phyloP scores from a whole-genome alignment of 2,797 vertebrate species.

The Alosa sapidissima region DNA sequence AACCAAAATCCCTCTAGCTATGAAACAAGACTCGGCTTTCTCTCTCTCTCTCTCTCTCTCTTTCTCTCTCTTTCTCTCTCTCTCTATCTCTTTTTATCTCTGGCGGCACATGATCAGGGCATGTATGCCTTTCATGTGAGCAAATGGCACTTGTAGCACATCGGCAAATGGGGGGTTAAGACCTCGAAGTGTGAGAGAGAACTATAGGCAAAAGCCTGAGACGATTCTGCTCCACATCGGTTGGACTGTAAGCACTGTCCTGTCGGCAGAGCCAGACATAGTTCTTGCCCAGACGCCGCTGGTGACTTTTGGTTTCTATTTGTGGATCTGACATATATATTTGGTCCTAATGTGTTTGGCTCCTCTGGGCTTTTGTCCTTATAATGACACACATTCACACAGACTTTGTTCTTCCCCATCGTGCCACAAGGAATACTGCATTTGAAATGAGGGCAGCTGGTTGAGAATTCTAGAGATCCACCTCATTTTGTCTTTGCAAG shows the following conservation, averaged over 20 bases:
- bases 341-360: slow-evolving; percentile 58
- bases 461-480: slow-evolving; percentile 30
- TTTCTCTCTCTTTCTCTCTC: too few species aligned
- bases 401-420: slow-evolving; percentile 65
- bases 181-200: background rate
- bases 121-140: background rate
- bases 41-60: background rate
- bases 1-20: background rate
- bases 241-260: slow-evolving; percentile 6
- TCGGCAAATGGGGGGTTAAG: background rate
- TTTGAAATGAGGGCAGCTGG: slow-evolving; percentile 59
- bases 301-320: slow-evolving; percentile 54
- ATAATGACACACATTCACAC: slow-evolving; percentile 68
- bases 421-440: slow-evolving; percentile 63
- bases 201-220: background rate
- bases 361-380: slow-evolving; percentile 55
- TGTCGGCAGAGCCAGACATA: background rate
- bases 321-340: slow-evolving; percentile 63
- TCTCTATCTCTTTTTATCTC: background rate
- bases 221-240: background rate
- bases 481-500: slow-evolving; percentile 27
- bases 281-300: slow-evolving; percentile 39
- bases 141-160: background rate
- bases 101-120: background rate
- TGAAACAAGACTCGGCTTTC: background rate